phyloP scores from a whole-genome alignment of 2,113 vertebrate genomes.

The Tupaia tana region DNA sequence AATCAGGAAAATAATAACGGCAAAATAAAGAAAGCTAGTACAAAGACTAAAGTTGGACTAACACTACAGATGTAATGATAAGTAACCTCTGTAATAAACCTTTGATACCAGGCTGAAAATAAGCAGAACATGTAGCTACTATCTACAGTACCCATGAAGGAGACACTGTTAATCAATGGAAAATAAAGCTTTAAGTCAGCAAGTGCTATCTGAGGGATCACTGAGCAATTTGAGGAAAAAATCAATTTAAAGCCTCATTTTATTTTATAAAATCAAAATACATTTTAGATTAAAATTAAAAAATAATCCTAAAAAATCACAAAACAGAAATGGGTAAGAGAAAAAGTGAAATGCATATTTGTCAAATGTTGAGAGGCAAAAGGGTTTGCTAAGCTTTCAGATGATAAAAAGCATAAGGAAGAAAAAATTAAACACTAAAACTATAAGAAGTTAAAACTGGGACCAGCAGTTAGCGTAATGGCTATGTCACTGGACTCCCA shows the following conservation, averaged over 20 bases:
- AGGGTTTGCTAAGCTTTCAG: background rate
- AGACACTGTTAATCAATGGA: background rate
- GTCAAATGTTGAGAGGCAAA: background rate
- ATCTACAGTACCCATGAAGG: background rate
- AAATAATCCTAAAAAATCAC: slow-evolving; percentile 42
- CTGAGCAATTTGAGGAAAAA: background rate
- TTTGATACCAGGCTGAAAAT: background rate
- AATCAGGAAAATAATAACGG: slow-evolving; percentile 11
- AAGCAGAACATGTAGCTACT: background rate
- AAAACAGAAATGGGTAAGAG: slow-evolving; percentile 1
- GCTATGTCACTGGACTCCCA: too few relatives aligned
- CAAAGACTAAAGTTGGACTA: background rate
- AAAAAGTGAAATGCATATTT: background rate
- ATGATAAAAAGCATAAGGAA: background rate
- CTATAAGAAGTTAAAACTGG: background rate
- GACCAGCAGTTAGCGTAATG: too few relatives aligned
- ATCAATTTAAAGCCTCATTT: background rate
- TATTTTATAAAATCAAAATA: background rate
- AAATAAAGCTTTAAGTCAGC: background rate
- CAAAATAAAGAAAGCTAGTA: slow-evolving; percentile 25
- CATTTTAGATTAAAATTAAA: slow-evolving; percentile 21
- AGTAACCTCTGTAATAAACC: background rate
- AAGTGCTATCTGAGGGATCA: background rate
- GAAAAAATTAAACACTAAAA: background rate
- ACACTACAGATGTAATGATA: background rate